A percentile compares a stretch with the other conserved stretches of the same genome.
phyloP scores from a whole-genome alignment of 92 coral and sea anemone species.

The Actinernus sp. region DNA sequence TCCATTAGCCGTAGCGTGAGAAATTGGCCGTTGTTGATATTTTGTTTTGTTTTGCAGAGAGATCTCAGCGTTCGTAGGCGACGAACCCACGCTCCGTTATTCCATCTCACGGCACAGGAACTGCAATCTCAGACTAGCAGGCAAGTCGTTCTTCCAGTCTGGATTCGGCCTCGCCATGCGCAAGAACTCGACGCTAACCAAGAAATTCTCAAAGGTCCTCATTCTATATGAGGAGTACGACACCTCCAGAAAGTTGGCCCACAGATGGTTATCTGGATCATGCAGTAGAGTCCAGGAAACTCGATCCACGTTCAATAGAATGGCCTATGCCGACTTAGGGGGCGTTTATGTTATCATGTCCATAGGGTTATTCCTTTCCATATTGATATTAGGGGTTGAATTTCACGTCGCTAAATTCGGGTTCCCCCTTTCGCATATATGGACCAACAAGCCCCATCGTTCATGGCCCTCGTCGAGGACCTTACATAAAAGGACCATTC shows the following conservation, averaged over 20 bases:
- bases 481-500: background rate
- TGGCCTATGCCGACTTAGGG: slow-evolving; percentile 57
- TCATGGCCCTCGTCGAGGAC: slow-evolving; percentile 7
- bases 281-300: slow-evolving; percentile 15
- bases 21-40: no score
- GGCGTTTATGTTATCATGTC: slow-evolving; percentile 54
- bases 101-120: slow-evolving; percentile 34
- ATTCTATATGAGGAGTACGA: slow-evolving; percentile 41
- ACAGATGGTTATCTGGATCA: slow-evolving; percentile 57
- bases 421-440: slow-evolving; percentile 33
- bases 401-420: slow-evolving; percentile 32
- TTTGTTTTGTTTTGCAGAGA: slow-evolving; percentile 22
- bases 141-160: slow-evolving; percentile 67
- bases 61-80: slow-evolving; percentile 63
- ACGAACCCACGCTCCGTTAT: slow-evolving; percentile 60
- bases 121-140: slow-evolving; percentile 59
- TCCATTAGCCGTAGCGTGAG: no score
- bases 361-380: slow-evolving; percentile 29
- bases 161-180: slow-evolving; percentile 67
- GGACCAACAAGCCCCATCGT: slow-evolving; percentile 58
- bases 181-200: slow-evolving; percentile 58
- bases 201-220: slow-evolving; percentile 44
- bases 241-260: slow-evolving; percentile 31
- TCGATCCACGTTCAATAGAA: slow-evolving; percentile 18
- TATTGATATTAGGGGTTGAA: slow-evolving; percentile 33